Base-by-base conservation (phyloP, 2,797 vertebrate genomes). In the Balearica regulorum region DNA sequence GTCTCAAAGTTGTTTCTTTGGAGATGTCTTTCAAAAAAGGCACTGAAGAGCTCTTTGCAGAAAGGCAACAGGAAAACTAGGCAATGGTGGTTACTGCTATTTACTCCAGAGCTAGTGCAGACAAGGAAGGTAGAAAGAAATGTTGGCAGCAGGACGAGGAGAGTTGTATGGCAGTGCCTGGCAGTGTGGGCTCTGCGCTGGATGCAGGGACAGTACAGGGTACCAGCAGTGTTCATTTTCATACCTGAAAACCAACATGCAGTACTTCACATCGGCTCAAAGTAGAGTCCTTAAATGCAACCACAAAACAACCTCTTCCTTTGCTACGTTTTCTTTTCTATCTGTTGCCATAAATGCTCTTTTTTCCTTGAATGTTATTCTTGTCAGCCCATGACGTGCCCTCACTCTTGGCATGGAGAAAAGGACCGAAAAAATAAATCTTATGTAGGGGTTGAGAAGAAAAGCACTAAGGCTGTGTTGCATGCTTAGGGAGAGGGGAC, bases 391-490 rank as follows among this genome's bases (percentile, higher is more conserved):
- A 43, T 46, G 22, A 89, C 82, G 22, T n/a, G 3, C 8, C 14
- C 53, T 71, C 37, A 26, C 3, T 7, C 12, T 24, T 8, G 37
- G 2, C 37, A 64, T 2, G 3, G 20, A 91, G 28, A 21, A 71
- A 72, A 61, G 13, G 28, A 55, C 5, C 9, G 46, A 83, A 70
- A 3, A 5, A 58, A 35, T 10, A 81, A 61, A 20, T 41, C 6
- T 26, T 51, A 0, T 0, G 1, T 4, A 43, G 19, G 6, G 5
- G 3, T 5, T 58, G 24, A 83, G 77, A 70, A 83, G 43, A 12
- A 29, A 77, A 73, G 13, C 16, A 33, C 37, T 77, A 41, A 7
- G 2, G 16, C 10, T 86, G 24, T 26, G 6, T 26, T 61, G n/a
- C 16, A 22, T 61, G 11, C 25, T 65, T 55, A 70, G 28, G 31